Evolutionary conservation across 2,888 invertebrate genomes (phyloP).

Genomic region (Limenitis arthemis): DNA sequence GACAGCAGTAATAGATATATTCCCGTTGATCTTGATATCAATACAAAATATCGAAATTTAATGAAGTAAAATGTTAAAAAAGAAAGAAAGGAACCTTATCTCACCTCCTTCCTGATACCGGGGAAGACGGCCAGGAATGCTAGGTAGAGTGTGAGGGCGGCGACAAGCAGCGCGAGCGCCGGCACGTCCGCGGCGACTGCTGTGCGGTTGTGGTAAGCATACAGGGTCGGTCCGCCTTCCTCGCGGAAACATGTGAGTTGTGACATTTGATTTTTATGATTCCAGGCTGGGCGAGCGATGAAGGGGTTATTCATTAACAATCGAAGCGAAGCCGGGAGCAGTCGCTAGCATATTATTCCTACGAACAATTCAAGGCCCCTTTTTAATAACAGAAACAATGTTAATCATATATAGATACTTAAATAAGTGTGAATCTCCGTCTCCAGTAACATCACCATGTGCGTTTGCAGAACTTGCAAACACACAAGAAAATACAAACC

Average conservation of each 20-base stretch:
- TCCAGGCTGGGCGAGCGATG: constrained; percentile 76
- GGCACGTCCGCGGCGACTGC: constrained; percentile 95
- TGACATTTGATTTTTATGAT: constrained; percentile 12
- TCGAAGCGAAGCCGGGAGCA: too few relatives aligned
- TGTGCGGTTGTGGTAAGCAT: constrained; percentile 94
- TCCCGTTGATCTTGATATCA: too few relatives aligned
- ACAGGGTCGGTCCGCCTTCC: constrained; percentile 97
- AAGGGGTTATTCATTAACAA: constrained; percentile 98
- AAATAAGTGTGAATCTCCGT: too few relatives aligned
- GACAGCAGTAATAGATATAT: too few relatives aligned
- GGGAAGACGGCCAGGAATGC: constrained; percentile 97
- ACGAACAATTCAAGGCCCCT: too few relatives aligned
- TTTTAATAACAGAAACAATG: too few relatives aligned
- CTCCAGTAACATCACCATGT: too few relatives aligned
- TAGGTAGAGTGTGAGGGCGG: constrained; percentile 92
- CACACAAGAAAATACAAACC: too few relatives aligned
- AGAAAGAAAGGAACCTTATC: constrained; percentile 22
- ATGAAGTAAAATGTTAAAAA: not conserved
- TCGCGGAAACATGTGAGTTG: constrained; percentile 77
- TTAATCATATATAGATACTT: too few relatives aligned
- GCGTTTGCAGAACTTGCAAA: too few relatives aligned
- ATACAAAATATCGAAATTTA: not conserved
- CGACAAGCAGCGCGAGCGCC: constrained; percentile 86
- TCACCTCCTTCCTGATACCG: constrained; percentile 94
- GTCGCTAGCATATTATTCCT: too few relatives aligned